Percentiles rank a stretch among this genome's conserved stretches.
Conservation (phyloP, 2,888 invertebrate genomes). For the Eupeodes luniger region DNA sequence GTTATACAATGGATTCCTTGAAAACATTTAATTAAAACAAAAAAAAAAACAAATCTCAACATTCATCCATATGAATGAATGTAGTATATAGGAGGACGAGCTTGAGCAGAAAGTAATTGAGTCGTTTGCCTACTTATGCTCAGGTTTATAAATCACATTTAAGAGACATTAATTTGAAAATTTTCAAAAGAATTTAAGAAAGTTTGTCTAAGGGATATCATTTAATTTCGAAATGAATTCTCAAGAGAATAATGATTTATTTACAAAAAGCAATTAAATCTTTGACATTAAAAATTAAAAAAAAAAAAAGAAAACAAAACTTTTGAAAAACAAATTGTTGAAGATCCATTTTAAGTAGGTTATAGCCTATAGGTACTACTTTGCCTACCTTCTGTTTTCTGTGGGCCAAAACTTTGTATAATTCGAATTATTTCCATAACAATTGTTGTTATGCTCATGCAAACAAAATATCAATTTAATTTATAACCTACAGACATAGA, state of each 20-base stretch:
- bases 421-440: conserved; percentile 16
- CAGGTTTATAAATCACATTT: conserved; percentile 14
- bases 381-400: not conserved
- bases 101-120: conserved; percentile 15
- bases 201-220: conserved; percentile 12
- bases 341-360: not conserved
- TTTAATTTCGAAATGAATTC: conserved; percentile 5
- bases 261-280: conserved; percentile 17
- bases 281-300: not conserved
- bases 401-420: not conserved
- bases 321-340: not conserved
- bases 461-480: not conserved
- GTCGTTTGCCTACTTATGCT: not conserved
- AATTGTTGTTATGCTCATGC: not conserved
- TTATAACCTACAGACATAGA: not conserved
- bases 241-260: not conserved
- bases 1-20: not conserved
- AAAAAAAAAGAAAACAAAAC: not conserved
- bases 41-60: not conserved
- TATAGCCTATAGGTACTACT: too few relatives aligned
- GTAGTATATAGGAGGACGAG: not conserved
- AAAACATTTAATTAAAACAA: not conserved
- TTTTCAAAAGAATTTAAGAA: not conserved
- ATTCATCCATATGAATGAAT: too few relatives aligned
- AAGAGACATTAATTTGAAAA: conserved; percentile 24